Conservation (phyloP, 2,888 invertebrate species). For the Rhagonycha lutea region DNA sequence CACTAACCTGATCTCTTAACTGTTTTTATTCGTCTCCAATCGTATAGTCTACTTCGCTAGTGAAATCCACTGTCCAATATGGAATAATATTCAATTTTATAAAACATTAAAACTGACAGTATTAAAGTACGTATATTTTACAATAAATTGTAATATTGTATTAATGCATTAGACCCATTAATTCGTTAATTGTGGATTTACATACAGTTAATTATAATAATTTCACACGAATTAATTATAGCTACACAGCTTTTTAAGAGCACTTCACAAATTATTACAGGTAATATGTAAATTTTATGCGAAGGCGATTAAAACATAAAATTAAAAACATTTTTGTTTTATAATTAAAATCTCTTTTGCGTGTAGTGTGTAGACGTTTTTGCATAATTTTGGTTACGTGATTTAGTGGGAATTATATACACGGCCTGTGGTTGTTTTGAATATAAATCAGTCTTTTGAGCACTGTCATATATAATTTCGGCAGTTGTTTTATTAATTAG, state of each 20-base stretch:
- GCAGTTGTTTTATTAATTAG: constrained; percentile 23
- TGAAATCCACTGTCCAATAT: no score
- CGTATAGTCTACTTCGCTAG: no score
- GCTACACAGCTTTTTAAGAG: not conserved
- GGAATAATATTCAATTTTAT: not conserved
- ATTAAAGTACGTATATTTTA: no score
- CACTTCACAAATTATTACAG: not conserved
- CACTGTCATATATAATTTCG: constrained; percentile 12
- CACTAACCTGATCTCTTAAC: no score
- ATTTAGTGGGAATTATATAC: constrained; percentile 8
- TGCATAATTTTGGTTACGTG: constrained; percentile 12
- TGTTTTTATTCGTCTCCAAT: no score
- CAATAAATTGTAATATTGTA: not conserved
- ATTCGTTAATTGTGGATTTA: not conserved
- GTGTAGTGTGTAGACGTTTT: constrained; percentile 8
- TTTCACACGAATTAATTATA: not conserved
- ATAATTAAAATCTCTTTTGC: constrained; percentile 9
- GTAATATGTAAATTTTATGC: not conserved
- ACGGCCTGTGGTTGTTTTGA: constrained; percentile 6
- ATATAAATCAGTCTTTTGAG: constrained; percentile 12
- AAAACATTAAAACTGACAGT: not conserved
- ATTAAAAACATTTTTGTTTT: constrained; percentile 12
- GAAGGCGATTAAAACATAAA: constrained; percentile 3
- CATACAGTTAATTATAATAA: not conserved
- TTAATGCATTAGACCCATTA: not conserved